A percentile compares a stretch with the other conserved stretches of the same genome.
Conservation (phyloP, 2,797 vertebrate genomes). For the Anolis apletophallus region DNA sequence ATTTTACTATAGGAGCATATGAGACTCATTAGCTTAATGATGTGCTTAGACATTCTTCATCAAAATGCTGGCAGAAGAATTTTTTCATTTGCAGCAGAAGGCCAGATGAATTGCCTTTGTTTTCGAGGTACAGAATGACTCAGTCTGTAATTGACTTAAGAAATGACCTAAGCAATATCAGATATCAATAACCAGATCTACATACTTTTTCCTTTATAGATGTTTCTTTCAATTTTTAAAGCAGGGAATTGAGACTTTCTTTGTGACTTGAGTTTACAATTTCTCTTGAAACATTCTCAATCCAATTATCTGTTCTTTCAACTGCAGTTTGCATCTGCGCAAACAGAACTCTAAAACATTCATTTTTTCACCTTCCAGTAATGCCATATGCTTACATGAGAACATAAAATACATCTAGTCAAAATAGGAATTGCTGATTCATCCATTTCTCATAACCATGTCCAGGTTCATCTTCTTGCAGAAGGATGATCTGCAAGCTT, state of each 20-base stretch:
- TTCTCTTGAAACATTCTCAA: not conserved
- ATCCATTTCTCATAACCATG: not conserved
- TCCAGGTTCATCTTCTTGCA: not conserved
- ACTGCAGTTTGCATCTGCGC: not conserved
- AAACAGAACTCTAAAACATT: not conserved
- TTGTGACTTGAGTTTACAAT: not conserved
- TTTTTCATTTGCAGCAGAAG: not conserved
- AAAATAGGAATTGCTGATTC: not conserved
- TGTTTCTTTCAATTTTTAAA: not conserved
- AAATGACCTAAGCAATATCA: not conserved
- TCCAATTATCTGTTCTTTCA: not conserved
- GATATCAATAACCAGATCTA: not conserved
- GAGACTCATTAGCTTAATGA: constrained; percentile 61
- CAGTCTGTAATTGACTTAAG: constrained; percentile 12
- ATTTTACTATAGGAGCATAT: constrained; percentile 49
- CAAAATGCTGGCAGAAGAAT: constrained; percentile 36
- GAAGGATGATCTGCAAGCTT: not conserved
- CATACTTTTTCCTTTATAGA: not conserved
- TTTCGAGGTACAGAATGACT: not conserved
- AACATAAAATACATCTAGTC: not conserved
- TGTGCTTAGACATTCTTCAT: constrained; percentile 35
- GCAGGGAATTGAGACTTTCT: constrained; percentile 6
- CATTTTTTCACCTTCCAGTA: not conserved
- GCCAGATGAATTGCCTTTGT: not conserved
- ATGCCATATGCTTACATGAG: rapidly evolving